Conservation (phyloP, 2,113 vertebrate genomes). For the Sturnus vulgaris region DNA sequence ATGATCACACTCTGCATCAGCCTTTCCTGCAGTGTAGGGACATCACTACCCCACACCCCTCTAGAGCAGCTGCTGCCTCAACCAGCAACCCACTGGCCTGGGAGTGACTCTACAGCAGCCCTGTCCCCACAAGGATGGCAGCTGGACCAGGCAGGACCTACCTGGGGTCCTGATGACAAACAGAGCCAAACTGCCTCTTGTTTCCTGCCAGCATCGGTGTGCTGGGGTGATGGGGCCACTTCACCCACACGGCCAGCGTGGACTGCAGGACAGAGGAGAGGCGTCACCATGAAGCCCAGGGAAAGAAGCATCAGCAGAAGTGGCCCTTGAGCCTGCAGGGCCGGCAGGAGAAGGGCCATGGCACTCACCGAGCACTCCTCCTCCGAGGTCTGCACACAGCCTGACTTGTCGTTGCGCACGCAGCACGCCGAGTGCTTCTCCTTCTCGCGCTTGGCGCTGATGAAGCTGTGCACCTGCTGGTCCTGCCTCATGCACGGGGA, state of each 20-base stretch:
- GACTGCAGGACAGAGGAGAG: conserved; percentile 74
- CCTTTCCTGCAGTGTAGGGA: background rate
- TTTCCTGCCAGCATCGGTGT: conserved; percentile 80
- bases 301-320: background rate
- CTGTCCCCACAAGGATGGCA: background rate
- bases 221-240: conserved; percentile 89
- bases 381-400: conserved; percentile 91
- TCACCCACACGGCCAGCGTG: conserved; percentile 95
- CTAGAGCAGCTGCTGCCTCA: background rate
- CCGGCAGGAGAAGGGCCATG: background rate
- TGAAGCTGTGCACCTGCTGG: conserved; percentile 88
- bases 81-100: background rate
- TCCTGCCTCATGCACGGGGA: conserved; percentile 98
- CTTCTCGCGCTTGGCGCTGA: conserved; percentile 81
- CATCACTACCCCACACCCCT: background rate
- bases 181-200: conserved; percentile 86
- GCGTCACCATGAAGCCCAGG: background rate
- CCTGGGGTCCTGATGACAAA: conserved; percentile 98
- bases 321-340: background rate
- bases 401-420: conserved; percentile 92
- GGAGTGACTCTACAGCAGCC: background rate
- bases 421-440: conserved; percentile 95
- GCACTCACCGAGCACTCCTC: conserved; percentile 93
- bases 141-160: conserved; percentile 36
- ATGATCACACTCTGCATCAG: background rate